phyloP scores from a whole-genome alignment of 2,888 invertebrate species.

The Rutpela maculata region DNA sequence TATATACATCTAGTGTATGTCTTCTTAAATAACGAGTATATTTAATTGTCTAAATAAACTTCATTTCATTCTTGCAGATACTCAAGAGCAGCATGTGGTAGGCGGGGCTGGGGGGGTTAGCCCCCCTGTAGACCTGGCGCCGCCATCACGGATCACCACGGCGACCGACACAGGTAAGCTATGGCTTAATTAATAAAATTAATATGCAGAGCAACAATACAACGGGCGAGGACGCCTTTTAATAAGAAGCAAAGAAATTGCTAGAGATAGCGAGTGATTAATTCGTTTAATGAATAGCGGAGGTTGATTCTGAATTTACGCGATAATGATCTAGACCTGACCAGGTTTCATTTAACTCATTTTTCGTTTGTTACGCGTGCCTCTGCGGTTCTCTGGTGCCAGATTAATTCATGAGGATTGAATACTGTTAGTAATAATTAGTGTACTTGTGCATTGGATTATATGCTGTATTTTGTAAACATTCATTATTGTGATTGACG shows the following conservation, averaged over 20 bases:
- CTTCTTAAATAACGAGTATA: too few relatives aligned
- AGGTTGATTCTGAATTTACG: background rate
- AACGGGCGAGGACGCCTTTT: background rate
- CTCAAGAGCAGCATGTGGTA: constrained; percentile 69
- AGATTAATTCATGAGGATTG: background rate
- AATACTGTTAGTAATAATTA: too few relatives aligned
- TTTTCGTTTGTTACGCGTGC: background rate
- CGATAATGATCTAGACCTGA: background rate
- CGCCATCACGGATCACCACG: constrained; percentile 75
- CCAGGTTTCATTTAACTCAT: background rate
- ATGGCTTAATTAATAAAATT: background rate
- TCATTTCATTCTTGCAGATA: constrained; percentile 53
- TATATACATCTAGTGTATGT: too few relatives aligned
- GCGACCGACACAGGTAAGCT: constrained; percentile 73
- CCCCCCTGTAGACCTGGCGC: constrained; percentile 74
- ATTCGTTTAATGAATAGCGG: background rate
- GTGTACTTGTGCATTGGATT: too few relatives aligned
- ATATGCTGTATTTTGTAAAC: too few relatives aligned
- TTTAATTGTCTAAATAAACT: background rate
- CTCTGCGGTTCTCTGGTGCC: background rate
- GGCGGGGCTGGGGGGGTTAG: constrained; percentile 73
- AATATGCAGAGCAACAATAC: constrained; percentile 1
- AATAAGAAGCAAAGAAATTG: background rate
- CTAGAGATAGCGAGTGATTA: background rate
- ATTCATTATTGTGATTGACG: too few relatives aligned